A percentile compares a stretch with the other conserved stretches of the same genome.
phyloP scores from a whole-genome alignment of 2,797 vertebrate species.

The Melanitta fusca region DNA sequence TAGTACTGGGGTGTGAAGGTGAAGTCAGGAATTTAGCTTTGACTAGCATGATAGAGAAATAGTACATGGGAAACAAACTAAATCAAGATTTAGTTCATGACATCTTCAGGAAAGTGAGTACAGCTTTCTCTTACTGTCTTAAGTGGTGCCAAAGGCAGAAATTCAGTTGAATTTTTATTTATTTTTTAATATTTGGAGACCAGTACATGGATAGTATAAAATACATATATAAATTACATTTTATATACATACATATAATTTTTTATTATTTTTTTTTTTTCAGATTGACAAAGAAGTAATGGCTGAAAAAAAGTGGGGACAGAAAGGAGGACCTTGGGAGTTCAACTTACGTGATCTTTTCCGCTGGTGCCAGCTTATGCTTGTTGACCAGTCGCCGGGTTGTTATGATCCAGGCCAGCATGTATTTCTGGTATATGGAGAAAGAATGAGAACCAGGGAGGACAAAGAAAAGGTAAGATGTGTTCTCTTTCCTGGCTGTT shows the following conservation, averaged over 20 bases:
- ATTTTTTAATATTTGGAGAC: not conserved
- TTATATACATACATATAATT: not conserved
- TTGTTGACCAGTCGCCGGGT: constrained; percentile 91
- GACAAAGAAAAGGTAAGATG: constrained; percentile 88
- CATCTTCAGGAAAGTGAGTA: not conserved
- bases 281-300: constrained; percentile 92
- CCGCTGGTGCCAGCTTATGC: constrained; percentile 98
- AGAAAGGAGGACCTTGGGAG: constrained; percentile 97
- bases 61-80: not conserved
- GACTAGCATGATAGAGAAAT: not conserved
- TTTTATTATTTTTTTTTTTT: not conserved
- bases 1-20: not conserved
- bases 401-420: constrained; percentile 94
- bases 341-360: constrained; percentile 97
- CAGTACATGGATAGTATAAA: not conserved
- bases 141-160: not conserved
- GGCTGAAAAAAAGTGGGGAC: constrained; percentile 91
- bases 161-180: not conserved
- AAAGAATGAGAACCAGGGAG: constrained; percentile 91
- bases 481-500: not conserved
- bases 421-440: constrained; percentile 90
- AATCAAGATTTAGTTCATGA: not conserved
- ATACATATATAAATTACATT: no score
- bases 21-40: not conserved
- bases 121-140: not conserved